A percentile compares a stretch with the other conserved stretches of the same genome.
Evolutionary conservation across 2,113 vertebrate species (phyloP).

Genomic region (Cheirogaleus medius): DNA sequence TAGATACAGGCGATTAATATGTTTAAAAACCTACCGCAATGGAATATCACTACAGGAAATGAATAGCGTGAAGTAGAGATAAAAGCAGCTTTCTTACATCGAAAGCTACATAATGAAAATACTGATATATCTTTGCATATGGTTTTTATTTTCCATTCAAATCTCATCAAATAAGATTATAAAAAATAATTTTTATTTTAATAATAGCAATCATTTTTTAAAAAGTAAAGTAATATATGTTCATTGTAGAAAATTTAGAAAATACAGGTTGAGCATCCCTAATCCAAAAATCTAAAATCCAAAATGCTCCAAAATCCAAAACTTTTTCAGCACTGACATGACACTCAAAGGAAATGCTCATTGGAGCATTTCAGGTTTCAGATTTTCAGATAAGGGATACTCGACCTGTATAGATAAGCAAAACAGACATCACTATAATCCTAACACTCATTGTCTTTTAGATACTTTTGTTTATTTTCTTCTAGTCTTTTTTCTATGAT

Average conservation of each 20-base stretch:
- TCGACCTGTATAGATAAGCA: not conserved
- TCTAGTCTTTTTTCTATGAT: not conserved
- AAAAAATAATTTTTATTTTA: slow-evolving; percentile 10
- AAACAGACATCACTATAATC: not conserved
- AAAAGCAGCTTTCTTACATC: slow-evolving; percentile 13
- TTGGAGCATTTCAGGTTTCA: not conserved
- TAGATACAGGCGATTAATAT: slow-evolving; percentile 11
- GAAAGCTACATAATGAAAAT: not conserved
- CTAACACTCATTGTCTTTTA: not conserved
- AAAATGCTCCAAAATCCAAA: not conserved
- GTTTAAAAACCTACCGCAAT: not conserved
- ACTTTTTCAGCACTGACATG: not conserved
- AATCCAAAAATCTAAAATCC: not conserved
- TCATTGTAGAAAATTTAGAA: not conserved
- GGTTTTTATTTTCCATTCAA: not conserved
- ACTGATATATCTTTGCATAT: not conserved
- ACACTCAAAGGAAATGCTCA: not conserved
- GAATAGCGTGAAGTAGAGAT: slow-evolving; percentile 5
- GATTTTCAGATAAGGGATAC: not conserved
- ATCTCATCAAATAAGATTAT: not conserved
- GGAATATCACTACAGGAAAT: slow-evolving; percentile 13
- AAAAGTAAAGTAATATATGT: not conserved
- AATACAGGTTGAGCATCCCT: not conserved
- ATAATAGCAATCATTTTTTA: slow-evolving; percentile 15
- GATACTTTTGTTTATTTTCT: not conserved